These are phyloP conservation scores for Lithodes maja DNA, from an alignment of 2,888 invertebrate species.

Conservation along the genomic window DNA sequence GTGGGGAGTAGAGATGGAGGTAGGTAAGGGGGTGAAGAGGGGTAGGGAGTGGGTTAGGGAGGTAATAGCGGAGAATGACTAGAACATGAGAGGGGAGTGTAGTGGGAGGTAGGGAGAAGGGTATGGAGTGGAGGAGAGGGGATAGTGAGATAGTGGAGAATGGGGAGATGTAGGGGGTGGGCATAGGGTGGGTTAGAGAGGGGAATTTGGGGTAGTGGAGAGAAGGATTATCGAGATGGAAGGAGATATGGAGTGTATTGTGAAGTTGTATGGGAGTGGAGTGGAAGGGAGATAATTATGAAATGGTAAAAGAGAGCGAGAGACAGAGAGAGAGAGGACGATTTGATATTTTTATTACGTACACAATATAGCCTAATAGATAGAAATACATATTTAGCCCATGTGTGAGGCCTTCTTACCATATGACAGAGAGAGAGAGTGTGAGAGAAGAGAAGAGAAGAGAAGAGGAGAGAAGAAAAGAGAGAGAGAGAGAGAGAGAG, in stretches of 20 bases:
- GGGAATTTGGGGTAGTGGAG: not conserved
- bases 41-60: not conserved
- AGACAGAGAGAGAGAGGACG: not conserved
- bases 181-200: not conserved
- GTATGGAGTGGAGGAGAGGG: slow-evolving; percentile 1
- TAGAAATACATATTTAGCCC: no score
- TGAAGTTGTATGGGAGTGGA: slow-evolving; percentile 4
- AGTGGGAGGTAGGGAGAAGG: not conserved
- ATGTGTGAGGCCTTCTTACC: no score
- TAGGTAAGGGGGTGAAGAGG: not conserved
- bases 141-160: not conserved
- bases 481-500: not conserved
- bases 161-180: not conserved
- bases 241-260: not conserved
- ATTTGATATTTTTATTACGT: not conserved
- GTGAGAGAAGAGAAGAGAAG: not conserved
- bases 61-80: slow-evolving; percentile 7
- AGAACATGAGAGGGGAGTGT: not conserved
- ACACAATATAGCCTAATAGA: no score
- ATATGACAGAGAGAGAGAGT: not conserved
- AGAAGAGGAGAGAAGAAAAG: not conserved
- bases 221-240: not conserved
- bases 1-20: not conserved
- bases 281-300: not conserved
- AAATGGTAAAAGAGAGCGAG: not conserved